Evolutionary conservation across 2,888 invertebrate genomes (phyloP), one percentile per base, ranked within the genome.

Genomic region (Pandemis heparana): DNA sequence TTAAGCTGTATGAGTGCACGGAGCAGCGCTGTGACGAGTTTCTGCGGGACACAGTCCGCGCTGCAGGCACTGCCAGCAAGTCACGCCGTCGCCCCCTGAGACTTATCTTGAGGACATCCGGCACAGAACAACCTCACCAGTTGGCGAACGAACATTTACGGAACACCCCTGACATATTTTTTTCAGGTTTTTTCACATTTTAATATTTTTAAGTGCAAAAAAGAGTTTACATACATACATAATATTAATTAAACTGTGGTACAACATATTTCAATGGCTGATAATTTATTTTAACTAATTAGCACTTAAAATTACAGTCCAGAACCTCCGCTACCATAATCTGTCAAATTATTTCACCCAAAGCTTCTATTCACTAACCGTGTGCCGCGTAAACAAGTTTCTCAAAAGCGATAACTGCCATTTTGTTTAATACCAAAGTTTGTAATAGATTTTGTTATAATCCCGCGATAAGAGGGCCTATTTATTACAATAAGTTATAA

Each of bases 401-500:
- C 14, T 32, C 23, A 46, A 46, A 23, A 43, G 51, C 53, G 23
- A 71, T 53, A 18, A 53, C 38, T 23, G 62, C 39, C 39, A 43
- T 68, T 69, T 59, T 69, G 41, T 51, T 51, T 69, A 23, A 73
- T 60, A 43, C 39, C 61, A 59, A 73, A 73, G 64, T 73, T 69
- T 64, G 16, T 16, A 68, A 64, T 73, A 60, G 60, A 64, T 64
- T 69, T 73, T 32, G 39, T 63, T 46, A 64, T 73, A 73, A 73
- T 73, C 64, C 23, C 43, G 23, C 39, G 68, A 63, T 73, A 59
- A 68, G 59, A 68, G 38, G 56, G 39, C 48, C 48, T 63, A 73
- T 73, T 73, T 73, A 73, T 51, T 59, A 69, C 39, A 32, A 46
- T 41, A 59, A 64, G 68, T 73, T 69, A 60, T 69, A 60, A 69